phyloP scores from a whole-genome alignment of 1,140 invertebrate genomes.

The Procambarus clarkii region DNA sequence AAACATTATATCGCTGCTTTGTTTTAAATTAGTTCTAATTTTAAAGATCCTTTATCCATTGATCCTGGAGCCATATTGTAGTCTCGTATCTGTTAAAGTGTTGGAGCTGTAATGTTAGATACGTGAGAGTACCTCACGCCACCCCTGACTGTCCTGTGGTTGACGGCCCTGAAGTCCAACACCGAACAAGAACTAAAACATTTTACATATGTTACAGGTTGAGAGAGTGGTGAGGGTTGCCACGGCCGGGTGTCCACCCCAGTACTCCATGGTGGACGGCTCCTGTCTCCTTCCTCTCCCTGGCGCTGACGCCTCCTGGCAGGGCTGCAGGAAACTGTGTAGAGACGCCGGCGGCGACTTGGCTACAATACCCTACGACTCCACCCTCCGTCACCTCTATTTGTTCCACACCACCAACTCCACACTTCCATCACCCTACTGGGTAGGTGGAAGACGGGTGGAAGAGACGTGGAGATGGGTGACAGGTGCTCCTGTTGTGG shows the following conservation, averaged over 20 bases:
- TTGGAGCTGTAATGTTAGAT: too few relatives aligned
- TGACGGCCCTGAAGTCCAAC: too few relatives aligned
- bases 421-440: not conserved
- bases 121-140: too few relatives aligned
- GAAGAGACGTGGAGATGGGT: conserved; percentile 35
- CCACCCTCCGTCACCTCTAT: not conserved
- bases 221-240: not conserved
- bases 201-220: not conserved
- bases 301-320: conserved; percentile 25
- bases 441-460: conserved; percentile 23
- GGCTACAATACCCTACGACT: not conserved
- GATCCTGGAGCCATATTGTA: too few relatives aligned
- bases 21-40: too few relatives aligned
- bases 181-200: not conserved
- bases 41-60: too few relatives aligned
- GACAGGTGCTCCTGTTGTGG: not conserved
- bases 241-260: not conserved
- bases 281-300: conserved; percentile 15
- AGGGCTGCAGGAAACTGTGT: conserved; percentile 4
- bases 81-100: too few relatives aligned
- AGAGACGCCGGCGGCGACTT: conserved; percentile 31
- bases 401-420: not conserved
- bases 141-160: too few relatives aligned
- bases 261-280: not conserved
- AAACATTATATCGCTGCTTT: too few relatives aligned